phyloP scores from a whole-genome alignment of 2,888 invertebrate species.

The Chironomus riparius region DNA sequence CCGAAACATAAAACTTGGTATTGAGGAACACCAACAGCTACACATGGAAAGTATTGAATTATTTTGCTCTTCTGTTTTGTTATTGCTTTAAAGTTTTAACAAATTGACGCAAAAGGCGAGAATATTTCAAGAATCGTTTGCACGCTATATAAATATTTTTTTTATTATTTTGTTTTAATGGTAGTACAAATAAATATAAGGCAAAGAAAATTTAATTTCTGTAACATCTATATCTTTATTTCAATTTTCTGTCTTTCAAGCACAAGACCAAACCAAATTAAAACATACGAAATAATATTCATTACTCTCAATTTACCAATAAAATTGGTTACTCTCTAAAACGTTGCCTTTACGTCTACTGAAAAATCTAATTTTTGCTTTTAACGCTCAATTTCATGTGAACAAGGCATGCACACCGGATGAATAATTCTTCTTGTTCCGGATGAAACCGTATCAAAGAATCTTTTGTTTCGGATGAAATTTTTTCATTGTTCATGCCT shows the following conservation, averaged over 20 bases:
- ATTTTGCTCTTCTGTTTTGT: too few relatives aligned
- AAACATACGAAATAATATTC: too few relatives aligned
- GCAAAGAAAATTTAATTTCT: not conserved
- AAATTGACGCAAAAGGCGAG: constrained; percentile 8
- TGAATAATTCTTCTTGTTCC: too few relatives aligned
- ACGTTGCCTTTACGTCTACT: not conserved
- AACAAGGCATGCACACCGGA: too few relatives aligned
- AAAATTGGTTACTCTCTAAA: not conserved
- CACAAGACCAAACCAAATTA: not conserved
- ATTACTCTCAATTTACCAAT: too few relatives aligned
- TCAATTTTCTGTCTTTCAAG: not conserved
- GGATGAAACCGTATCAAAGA: too few relatives aligned
- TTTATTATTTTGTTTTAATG: not conserved
- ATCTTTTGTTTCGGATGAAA: too few relatives aligned
- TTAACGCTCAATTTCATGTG: too few relatives aligned
- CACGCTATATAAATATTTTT: not conserved
- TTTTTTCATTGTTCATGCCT: too few relatives aligned
- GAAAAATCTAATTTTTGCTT: constrained; percentile 1
- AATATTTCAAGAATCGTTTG: not conserved
- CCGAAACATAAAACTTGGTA: not conserved
- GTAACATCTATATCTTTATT: not conserved
- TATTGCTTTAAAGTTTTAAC: not conserved
- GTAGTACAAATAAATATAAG: not conserved
- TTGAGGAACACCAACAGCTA: constrained; percentile 18
- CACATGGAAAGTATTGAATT: constrained; percentile 7